Evolutionary conservation across 2,113 vertebrate species (phyloP).

Genomic region (Pipa parva): DNA sequence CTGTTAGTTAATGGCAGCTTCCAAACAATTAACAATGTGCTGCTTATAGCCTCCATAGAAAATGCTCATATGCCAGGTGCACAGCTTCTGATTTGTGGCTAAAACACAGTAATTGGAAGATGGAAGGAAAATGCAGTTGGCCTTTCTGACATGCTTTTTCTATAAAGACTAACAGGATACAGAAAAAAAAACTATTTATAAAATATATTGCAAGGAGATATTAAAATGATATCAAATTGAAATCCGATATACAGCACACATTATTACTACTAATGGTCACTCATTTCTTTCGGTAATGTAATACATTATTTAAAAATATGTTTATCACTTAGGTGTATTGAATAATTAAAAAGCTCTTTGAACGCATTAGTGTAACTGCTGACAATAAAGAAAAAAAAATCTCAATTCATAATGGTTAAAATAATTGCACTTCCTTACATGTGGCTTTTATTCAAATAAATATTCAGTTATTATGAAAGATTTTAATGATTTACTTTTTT

Average conservation of each 20-base stretch:
- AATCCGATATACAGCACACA: background rate
- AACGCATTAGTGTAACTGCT: background rate
- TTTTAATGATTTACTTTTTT: too few species aligned
- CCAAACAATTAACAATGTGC: background rate
- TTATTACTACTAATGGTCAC: background rate
- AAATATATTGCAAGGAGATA: background rate
- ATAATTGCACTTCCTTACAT: background rate
- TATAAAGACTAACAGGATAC: background rate
- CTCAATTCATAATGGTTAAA: background rate
- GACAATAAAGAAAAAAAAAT: background rate
- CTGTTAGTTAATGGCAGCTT: background rate
- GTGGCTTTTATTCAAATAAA: too few species aligned
- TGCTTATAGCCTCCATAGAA: background rate
- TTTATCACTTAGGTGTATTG: background rate
- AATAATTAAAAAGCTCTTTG: constrained; percentile 1
- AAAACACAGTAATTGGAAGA: background rate
- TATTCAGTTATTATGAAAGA: too few species aligned
- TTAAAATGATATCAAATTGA: background rate
- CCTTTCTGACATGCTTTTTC: background rate
- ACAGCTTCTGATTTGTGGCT: background rate
- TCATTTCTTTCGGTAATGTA: background rate
- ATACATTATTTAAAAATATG: background rate
- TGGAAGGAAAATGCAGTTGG: background rate
- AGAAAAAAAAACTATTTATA: background rate
- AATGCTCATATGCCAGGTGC: background rate